phyloP scores from a whole-genome alignment of 2,888 invertebrate genomes.

The Orthosia incerta region DNA sequence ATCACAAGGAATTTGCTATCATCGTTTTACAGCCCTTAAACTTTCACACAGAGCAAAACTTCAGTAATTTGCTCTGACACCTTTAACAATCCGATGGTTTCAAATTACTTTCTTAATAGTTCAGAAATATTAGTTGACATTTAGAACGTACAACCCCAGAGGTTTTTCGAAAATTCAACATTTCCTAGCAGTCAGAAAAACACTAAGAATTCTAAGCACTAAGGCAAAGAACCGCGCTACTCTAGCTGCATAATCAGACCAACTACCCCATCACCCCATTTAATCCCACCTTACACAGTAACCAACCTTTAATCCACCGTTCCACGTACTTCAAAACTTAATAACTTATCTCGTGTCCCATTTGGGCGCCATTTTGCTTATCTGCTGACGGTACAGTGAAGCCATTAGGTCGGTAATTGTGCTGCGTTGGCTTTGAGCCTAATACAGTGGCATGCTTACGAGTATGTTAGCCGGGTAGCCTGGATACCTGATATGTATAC shows the following conservation, averaged over 20 bases:
- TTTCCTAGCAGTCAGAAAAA: background rate
- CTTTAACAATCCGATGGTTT: background rate
- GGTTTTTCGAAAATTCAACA: background rate
- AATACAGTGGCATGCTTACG: constrained; percentile 69
- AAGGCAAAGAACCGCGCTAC: background rate
- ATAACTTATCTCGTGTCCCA: constrained; percentile 51
- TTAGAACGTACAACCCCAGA: background rate
- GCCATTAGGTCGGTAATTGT: constrained; percentile 75
- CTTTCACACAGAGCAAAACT: constrained; percentile 19
- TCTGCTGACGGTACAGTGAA: constrained; percentile 63
- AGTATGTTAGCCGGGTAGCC: constrained; percentile 34
- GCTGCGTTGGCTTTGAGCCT: constrained; percentile 78
- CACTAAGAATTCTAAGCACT: background rate
- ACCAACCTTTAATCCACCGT: constrained; percentile 34
- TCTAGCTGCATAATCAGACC: constrained; percentile 9
- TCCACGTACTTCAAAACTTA: constrained; percentile 38
- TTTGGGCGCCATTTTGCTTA: constrained; percentile 57
- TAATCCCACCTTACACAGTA: constrained; percentile 5
- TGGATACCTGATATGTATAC: constrained; percentile 56
- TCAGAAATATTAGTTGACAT: background rate
- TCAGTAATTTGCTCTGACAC: constrained; percentile 21
- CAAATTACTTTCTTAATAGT: constrained; percentile 15
- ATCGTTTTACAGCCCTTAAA: constrained; percentile 35
- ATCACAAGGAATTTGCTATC: constrained; percentile 44
- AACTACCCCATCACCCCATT: constrained; percentile 8